Evolutionary conservation across 2,797 vertebrate genomes (phyloP).

Genomic region (Ambastaia sidthimunki): DNA sequence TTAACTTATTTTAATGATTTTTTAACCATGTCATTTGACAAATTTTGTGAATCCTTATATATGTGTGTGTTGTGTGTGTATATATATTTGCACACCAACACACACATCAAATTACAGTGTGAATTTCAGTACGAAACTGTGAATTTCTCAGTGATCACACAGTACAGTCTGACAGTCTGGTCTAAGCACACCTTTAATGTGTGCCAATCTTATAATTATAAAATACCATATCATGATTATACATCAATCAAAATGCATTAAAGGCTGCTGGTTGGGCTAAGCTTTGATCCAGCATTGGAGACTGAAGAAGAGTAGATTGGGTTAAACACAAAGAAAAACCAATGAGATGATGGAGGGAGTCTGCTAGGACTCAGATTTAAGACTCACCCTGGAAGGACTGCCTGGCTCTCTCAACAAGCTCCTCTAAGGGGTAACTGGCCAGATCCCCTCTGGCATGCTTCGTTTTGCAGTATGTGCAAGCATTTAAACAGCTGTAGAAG

Average conservation of each 20-base stretch:
- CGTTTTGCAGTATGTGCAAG: slow-evolving; percentile 98
- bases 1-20: too few relatives aligned
- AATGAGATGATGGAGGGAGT: neutral
- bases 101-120: too few relatives aligned
- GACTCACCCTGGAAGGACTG: slow-evolving; percentile 96
- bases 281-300: neutral
- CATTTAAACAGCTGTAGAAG: slow-evolving; percentile 84
- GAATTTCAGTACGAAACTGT: too few relatives aligned
- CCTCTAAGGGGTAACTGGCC: slow-evolving; percentile 92
- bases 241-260: neutral
- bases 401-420: slow-evolving; percentile 89
- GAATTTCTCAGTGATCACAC: too few relatives aligned
- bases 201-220: too few relatives aligned
- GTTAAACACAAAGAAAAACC: neutral
- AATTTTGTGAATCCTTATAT: too few relatives aligned
- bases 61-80: too few relatives aligned
- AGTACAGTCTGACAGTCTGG: too few relatives aligned
- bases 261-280: neutral
- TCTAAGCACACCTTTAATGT: too few relatives aligned
- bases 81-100: too few relatives aligned
- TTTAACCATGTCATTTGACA: too few relatives aligned
- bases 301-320: neutral
- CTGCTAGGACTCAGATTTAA: neutral
- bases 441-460: slow-evolving; percentile 96
- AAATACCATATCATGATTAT: neutral